Percentiles rank a stretch among this genome's conserved stretches.
phyloP scores from a whole-genome alignment of 2,888 invertebrate species.

The Brachypalpus laphriformis region DNA sequence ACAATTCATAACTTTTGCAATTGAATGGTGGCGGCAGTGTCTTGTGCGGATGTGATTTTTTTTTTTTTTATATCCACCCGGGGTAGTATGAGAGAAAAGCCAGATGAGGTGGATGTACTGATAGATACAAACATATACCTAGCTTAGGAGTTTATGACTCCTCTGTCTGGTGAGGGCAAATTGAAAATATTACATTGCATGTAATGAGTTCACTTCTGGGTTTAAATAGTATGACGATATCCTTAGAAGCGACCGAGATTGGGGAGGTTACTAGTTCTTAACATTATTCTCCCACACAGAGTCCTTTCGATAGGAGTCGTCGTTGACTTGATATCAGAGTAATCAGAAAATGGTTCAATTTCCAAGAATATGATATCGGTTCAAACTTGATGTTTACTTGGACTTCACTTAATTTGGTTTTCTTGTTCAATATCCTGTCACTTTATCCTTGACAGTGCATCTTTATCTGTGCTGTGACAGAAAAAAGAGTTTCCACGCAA shows the following conservation, averaged over 20 bases:
- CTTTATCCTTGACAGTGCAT: too few species aligned
- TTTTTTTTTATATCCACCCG: background rate
- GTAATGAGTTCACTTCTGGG: slow-evolving; percentile 33
- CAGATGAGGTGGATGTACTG: slow-evolving; percentile 67
- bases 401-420: too few species aligned
- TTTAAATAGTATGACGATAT: background rate
- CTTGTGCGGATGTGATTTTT: slow-evolving; percentile 15
- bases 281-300: too few species aligned
- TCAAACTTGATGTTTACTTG: too few species aligned
- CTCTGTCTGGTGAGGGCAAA: slow-evolving; percentile 9
- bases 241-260: background rate
- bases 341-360: too few species aligned
- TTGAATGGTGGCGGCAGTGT: slow-evolving; percentile 49
- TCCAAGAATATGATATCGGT: too few species aligned
- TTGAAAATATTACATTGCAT: slow-evolving; percentile 31
- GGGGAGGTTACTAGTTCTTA: background rate
- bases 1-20: slow-evolving; percentile 68
- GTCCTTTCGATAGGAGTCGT: too few species aligned
- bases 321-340: too few species aligned
- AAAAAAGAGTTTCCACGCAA: too few species aligned
- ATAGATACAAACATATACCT: slow-evolving; percentile 5
- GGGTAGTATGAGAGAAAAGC: slow-evolving; percentile 12
- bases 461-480: too few species aligned
- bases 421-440: too few species aligned
- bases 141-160: slow-evolving; percentile 18